A percentile compares a stretch with the other conserved stretches of the same genome.
Conservation (phyloP, 2,888 invertebrate genomes). For the Scaptomyza parva region DNA sequence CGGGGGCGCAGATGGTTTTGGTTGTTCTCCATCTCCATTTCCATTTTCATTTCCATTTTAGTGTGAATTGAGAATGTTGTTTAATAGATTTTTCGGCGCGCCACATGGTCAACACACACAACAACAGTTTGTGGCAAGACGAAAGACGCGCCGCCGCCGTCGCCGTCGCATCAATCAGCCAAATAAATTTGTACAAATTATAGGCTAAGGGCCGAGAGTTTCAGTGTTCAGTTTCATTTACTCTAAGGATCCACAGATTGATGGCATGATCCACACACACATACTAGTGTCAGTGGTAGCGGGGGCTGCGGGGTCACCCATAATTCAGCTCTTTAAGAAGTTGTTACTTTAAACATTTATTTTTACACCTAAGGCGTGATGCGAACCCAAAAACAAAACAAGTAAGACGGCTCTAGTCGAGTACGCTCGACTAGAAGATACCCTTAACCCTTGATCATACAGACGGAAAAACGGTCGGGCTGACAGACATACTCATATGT, state of each 20-base stretch:
- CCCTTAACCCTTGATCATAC: too few species aligned
- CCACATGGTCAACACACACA: conserved; percentile 63
- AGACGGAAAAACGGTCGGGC: too few species aligned
- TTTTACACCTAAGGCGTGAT: conserved; percentile 81
- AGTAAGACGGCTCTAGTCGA: too few species aligned
- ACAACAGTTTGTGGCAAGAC: conserved; percentile 63
- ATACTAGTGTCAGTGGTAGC: not conserved
- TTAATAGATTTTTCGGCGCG: conserved; percentile 71
- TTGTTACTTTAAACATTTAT: conserved; percentile 81
- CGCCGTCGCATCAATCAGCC: conserved; percentile 79
- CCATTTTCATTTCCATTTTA: too few species aligned
- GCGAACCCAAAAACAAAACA: conserved; percentile 30
- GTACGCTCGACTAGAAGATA: too few species aligned
- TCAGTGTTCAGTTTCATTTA: conserved; percentile 11
- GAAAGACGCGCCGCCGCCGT: conserved; percentile 57
- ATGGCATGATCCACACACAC: conserved; percentile 38
- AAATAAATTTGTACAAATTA: conserved; percentile 81
- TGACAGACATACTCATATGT: too few species aligned
- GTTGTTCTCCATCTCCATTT: too few species aligned
- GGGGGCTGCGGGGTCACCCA: conserved; percentile 34
- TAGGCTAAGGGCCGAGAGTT: conserved; percentile 39
- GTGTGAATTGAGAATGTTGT: conserved; percentile 34
- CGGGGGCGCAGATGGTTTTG: conserved; percentile 57
- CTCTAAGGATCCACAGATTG: conserved; percentile 65
- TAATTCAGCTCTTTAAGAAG: conserved; percentile 78